Base-by-base conservation (phyloP, 1,140 invertebrate species). In the Penaeus indicus region DNA sequence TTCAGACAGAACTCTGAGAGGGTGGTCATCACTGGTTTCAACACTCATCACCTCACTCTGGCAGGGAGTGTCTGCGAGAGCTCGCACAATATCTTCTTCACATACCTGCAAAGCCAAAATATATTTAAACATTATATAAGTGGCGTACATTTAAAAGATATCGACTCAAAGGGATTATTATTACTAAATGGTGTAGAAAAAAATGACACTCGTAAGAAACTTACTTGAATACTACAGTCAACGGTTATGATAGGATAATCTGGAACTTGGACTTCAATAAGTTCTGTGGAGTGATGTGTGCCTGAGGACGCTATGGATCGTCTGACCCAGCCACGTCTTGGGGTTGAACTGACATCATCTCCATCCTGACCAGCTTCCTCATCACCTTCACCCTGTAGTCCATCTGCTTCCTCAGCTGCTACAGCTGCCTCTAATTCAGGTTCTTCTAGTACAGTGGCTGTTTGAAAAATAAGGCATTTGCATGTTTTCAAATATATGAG, bases 1-100 rank as follows among this genome's bases (percentile, higher is more conserved):
- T 93, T 97, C 96, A 92, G 97, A 97, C 19, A 98, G 94, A 91
- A 97, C 96, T 91, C 96, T 94, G 32, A 98, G 92, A 1, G 97
- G 97, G 94, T 98, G 97, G 91, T 97, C 96, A 67, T 92, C 91
- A 60, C 91, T 90, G 72, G 91, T 92, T 54, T 91, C 92, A 27
- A 86, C 84, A 77, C 82, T 90, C 72, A 89, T 90, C 25, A 89
- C 85, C 60, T 89, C 88, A 62, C 82, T 85, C 60, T 86, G 88
- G 84, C 80, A 88, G 32, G 86, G 78, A 32, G 86, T 88, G 32
- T 80, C 85, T 38, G 89, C 84, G 32, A 90, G 61, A 16, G 85
- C 84, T 67, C 87, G 81, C 22, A 90, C 22, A 75, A 91, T 89
- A 78, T 91, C 90, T 69, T 91, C 87, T 32, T 90, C 90, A 84